These are phyloP conservation scores for Ennomos erosarius DNA, from an alignment of 2,888 invertebrate genomes.

Conservation along the genomic window DNA sequence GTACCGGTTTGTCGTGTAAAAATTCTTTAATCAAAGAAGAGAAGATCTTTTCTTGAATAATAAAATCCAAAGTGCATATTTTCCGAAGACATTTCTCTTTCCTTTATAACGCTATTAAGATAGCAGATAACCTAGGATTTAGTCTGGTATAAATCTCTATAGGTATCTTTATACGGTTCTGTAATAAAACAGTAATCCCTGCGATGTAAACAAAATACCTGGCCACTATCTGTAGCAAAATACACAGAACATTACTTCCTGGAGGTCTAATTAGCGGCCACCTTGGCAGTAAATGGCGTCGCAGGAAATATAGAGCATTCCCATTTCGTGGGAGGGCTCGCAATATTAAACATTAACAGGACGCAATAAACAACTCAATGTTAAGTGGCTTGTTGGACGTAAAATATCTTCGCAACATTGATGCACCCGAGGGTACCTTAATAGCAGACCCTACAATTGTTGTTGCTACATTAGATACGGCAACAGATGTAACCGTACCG, in stretches of 20 bases:
- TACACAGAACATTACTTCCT: slow-evolving; percentile 37
- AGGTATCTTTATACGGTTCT: too few species aligned
- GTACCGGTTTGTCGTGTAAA: slow-evolving; percentile 30
- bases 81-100: slow-evolving; percentile 21
- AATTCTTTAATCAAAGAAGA: slow-evolving; percentile 30
- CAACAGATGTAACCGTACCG: slow-evolving; percentile 20
- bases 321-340: slow-evolving; percentile 35
- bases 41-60: slow-evolving; percentile 30
- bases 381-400: slow-evolving; percentile 43
- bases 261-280: slow-evolving; percentile 41
- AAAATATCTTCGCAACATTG: slow-evolving; percentile 40
- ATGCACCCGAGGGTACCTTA: slow-evolving; percentile 38
- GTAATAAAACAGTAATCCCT: not conserved
- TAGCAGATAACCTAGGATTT: slow-evolving; percentile 22
- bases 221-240: slow-evolving; percentile 32
- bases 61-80: slow-evolving; percentile 28
- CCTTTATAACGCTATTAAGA: slow-evolving; percentile 22
- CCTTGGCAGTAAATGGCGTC: slow-evolving; percentile 39
- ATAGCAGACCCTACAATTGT: slow-evolving; percentile 26
- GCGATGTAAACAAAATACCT: slow-evolving; percentile 16
- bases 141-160: slow-evolving; percentile 11
- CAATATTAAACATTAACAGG: slow-evolving; percentile 45
- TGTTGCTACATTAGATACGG: slow-evolving; percentile 7
- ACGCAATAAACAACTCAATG: slow-evolving; percentile 45
- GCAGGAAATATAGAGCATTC: slow-evolving; percentile 39